These are phyloP conservation scores for Pseudococcus jackbeardsleyi DNA, from an alignment of 2,888 invertebrate species.

Conservation along the genomic window DNA sequence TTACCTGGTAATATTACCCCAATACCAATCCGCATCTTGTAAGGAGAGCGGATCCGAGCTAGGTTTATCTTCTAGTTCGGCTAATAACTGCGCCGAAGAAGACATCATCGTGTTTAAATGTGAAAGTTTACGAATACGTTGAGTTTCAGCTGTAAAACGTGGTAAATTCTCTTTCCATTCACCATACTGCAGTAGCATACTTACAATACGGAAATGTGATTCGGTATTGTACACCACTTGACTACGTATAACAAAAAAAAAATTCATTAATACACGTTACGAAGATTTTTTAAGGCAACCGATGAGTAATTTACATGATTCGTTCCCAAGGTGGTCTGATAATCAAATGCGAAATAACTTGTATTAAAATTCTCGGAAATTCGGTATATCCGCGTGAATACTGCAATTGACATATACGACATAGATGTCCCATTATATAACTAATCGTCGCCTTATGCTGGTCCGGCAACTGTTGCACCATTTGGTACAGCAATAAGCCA, in stretches of 20 bases:
- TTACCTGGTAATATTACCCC: slow-evolving; percentile 87
- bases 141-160: slow-evolving; percentile 73
- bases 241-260: slow-evolving; percentile 70
- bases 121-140: slow-evolving; percentile 61
- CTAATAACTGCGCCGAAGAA: slow-evolving; percentile 58
- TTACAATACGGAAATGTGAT: slow-evolving; percentile 80
- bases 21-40: slow-evolving; percentile 95
- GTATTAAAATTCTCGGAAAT: slow-evolving; percentile 78
- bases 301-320: slow-evolving; percentile 74
- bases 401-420: slow-evolving; percentile 80
- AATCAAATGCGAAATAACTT: slow-evolving; percentile 81
- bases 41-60: slow-evolving; percentile 69
- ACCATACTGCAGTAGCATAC: slow-evolving; percentile 77
- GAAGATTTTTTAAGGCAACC: slow-evolving; percentile 69
- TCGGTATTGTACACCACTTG: slow-evolving; percentile 83
- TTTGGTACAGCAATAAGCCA: slow-evolving; percentile 72
- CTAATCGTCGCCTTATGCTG: slow-evolving; percentile 77
- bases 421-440: slow-evolving; percentile 80
- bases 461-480: slow-evolving; percentile 76
- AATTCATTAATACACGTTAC: slow-evolving; percentile 38
- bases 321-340: slow-evolving; percentile 83
- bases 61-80: slow-evolving; percentile 60
- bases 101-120: slow-evolving; percentile 62
- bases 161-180: slow-evolving; percentile 80
- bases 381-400: slow-evolving; percentile 76